Base-by-base conservation (phyloP, 2,113 vertebrate genomes). In the Hydrochoerus hydrochaeris region DNA sequence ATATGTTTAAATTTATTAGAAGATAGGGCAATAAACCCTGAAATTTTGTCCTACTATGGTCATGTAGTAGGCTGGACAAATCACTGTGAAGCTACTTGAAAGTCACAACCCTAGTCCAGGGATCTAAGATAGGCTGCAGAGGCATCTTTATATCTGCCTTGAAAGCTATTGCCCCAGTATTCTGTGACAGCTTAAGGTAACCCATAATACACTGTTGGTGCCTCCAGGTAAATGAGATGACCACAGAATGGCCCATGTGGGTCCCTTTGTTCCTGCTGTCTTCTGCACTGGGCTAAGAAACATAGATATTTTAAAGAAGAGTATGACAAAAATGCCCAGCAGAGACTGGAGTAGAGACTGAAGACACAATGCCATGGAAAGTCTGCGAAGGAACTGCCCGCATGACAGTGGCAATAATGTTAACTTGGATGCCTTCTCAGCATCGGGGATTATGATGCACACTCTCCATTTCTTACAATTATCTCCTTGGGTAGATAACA, bases 1-100 rank as follows among this genome's bases (percentile, higher is more conserved):
- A 58, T 78, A n/a, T 38, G 1, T 32, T 83, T 88, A 91, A 22
- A 85, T 78, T 85, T 95, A 86, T 78, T 49, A 67, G 60, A 71
- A 77, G 6, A 73, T 13, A 35, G 30, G 5, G 3, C 26, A 30
- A 26, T 30, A 3, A 5, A 0, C 0, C 35, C 8, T n/a, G 1
- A 32, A n/a, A 60, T 65, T 28, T 85, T 35, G 54, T 14, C 78
- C 63, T 77, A 7, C 17, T 67, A 30, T 11, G 2, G 46, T 38
- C 19, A 35, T 10, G 8, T 52, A 46, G 54, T 5, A 38, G 49
- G 28, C 22, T 24, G 46, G 54, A 22, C 32, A 38, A 62, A 83
- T 3, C 22, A 12, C 38, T 73, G 8, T 22, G 85, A 26, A 11
- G 77, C 32, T 69, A 85, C 4, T 28, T 63, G 17, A 58, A 24